phyloP scores from a whole-genome alignment of 2,113 vertebrate species.

The Lonchura striata region DNA sequence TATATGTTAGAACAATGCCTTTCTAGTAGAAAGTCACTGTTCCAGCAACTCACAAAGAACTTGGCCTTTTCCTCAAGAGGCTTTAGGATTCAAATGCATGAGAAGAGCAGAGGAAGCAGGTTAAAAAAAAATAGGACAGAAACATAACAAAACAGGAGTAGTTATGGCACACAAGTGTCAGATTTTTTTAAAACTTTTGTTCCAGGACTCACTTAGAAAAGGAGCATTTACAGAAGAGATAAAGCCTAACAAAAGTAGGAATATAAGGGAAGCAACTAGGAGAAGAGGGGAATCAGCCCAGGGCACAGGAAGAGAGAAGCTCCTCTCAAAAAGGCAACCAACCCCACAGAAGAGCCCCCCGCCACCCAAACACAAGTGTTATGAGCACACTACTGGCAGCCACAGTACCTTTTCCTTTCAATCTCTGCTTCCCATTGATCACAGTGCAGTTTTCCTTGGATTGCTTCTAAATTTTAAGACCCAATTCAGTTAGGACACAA shows the following conservation, averaged over 20 bases:
- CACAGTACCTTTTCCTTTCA: not conserved
- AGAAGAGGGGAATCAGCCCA: not conserved
- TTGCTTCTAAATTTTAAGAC: accelerated
- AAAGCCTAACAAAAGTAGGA: not conserved
- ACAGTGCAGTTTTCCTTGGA: not conserved
- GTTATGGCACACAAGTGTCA: not conserved
- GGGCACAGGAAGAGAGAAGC: not conserved
- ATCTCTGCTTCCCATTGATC: not conserved
- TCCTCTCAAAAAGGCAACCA: not conserved
- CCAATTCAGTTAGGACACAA: accelerated
- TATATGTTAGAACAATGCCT: not conserved
- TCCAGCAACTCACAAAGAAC: not conserved
- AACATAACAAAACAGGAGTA: not conserved
- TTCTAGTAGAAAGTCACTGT: not conserved
- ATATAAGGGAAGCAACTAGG: not conserved
- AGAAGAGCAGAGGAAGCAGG: not conserved
- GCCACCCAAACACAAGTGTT: not conserved
- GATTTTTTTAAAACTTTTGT: not conserved
- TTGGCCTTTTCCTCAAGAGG: not conserved
- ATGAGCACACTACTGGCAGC: not conserved
- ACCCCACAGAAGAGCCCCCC: accelerated
- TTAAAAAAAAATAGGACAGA: not conserved
- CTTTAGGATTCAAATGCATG: not conserved
- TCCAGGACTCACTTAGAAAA: not conserved
- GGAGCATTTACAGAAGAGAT: not conserved